phyloP scores from a whole-genome alignment of 2,797 vertebrate species.

The Gadopsis bispinosus region DNA sequence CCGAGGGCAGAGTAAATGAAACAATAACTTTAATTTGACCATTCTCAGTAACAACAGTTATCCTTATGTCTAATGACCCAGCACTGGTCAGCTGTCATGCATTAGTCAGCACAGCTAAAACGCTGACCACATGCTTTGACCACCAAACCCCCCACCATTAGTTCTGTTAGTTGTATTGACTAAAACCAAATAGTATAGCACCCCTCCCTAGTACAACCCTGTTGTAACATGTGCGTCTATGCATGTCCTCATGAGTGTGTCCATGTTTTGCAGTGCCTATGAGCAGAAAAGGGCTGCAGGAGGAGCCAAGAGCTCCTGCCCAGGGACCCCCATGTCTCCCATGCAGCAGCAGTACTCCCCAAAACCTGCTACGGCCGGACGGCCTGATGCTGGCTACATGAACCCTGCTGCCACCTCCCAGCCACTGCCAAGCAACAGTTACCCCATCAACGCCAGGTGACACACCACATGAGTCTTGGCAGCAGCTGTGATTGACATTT shows the following conservation, averaged over 20 bases:
- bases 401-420: constrained; percentile 82
- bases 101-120: constrained; percentile 44
- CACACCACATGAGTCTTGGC: rapidly evolving
- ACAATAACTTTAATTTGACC: neutral
- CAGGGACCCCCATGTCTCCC: constrained; percentile 87
- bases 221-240: constrained; percentile 28
- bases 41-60: neutral
- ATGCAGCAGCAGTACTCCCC: constrained; percentile 90
- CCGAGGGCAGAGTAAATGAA: constrained; percentile 1
- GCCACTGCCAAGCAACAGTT: constrained; percentile 83
- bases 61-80: constrained; percentile 5
- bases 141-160: constrained; percentile 36
- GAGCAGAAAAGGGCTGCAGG: constrained; percentile 89
- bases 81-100: constrained; percentile 42
- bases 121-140: constrained; percentile 54
- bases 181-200: constrained; percentile 10
- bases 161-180: constrained; percentile 57
- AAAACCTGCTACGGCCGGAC: constrained; percentile 82
- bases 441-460: constrained; percentile 85
- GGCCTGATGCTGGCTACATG: constrained; percentile 90
- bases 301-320: constrained; percentile 88
- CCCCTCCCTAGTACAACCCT: neutral
- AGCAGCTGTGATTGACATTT: constrained; percentile 8
- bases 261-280: constrained; percentile 88
- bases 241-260: constrained; percentile 1